Base-by-base conservation (phyloP, 2,797 vertebrate species). In the Arctocebus calabarensis region DNA sequence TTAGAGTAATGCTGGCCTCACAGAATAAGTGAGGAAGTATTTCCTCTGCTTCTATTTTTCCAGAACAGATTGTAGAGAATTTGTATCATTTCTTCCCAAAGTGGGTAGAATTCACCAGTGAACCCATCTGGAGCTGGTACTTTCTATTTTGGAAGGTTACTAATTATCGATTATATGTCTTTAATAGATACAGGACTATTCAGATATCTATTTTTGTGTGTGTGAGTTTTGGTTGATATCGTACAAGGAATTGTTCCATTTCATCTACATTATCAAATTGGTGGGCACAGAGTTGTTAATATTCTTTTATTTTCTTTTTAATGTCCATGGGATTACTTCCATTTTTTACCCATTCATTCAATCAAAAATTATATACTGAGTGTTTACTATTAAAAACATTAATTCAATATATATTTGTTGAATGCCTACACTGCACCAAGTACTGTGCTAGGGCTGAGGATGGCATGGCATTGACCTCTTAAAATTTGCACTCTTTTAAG, bases 91-190 rank as follows among this genome's bases (percentile, higher is more conserved):
- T 95, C 37, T 88, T 95, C 20, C 52, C 84, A 57, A 79, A 86
- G 32, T 73, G 23, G 52, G 19, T 82, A 78, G 66, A 92, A 77
- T 95, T 75, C 34, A 68, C 23, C 61, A 19, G 48, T 85, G 32
- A 94, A 55, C 12, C 11, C n/a, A 91, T 88, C 34, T 88, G 19
- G 61, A n/a, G 45, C 52, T n/a, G 13, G 17, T 79, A 27, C 13
- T 95, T 94, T 88, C 37, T 87, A 27, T 94, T 90, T 94, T 82
- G 52, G 84, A 92, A 90, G 20, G 55, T 48, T 82, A 88, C 11
- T 64, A 77, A 92, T 79, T 84, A 93, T 94, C 77, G 8, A 79
- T 79, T 84, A 11, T 27, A 73, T 73, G 77, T 94, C 32, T 92
- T 88, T 92, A 62, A 61, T 62, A 48, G 34, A 82, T 55, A 62